Conservation (phyloP, 2,797 vertebrate genomes). For the Pseudochirops cupreus region DNA sequence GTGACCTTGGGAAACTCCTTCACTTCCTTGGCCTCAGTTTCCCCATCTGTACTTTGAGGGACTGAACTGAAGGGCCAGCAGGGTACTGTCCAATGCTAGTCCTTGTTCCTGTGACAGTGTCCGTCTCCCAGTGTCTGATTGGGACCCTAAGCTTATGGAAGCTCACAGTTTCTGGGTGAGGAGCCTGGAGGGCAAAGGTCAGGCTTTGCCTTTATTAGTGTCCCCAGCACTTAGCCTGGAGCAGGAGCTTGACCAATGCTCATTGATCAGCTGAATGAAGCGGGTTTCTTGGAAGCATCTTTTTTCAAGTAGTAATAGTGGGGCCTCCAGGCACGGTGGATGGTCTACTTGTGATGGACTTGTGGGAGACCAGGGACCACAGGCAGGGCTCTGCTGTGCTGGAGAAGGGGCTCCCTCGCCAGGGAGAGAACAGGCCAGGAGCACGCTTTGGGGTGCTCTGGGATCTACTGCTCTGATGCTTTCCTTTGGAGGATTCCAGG, state of each 20-base stretch:
- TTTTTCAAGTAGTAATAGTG: too few relatives aligned
- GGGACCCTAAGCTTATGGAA: neutral
- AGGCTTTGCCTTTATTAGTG: neutral
- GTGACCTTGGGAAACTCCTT: neutral
- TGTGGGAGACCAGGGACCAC: neutral
- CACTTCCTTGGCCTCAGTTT: too few relatives aligned
- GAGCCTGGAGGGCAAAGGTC: neutral
- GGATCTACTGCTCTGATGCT: neutral
- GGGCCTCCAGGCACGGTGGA: too few relatives aligned
- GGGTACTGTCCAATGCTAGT: too few relatives aligned
- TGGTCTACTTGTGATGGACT: too few relatives aligned
- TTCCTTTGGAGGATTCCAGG: neutral
- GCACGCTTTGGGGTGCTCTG: fast-evolving
- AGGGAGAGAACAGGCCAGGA: too few relatives aligned
- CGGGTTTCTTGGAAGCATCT: neutral
- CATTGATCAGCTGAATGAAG: too few relatives aligned
- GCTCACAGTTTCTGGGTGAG: too few relatives aligned
- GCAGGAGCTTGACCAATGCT: neutral
- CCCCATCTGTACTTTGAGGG: neutral
- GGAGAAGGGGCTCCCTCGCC: neutral
- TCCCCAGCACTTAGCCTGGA: neutral
- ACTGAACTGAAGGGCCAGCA: too few relatives aligned
- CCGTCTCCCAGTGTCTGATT: neutral
- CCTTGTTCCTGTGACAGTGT: too few relatives aligned
- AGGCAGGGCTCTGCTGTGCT: neutral